These are phyloP conservation scores for Dendrocincla tyrannina DNA, from an alignment of 2,797 vertebrate genomes.

Conservation along the genomic window DNA sequence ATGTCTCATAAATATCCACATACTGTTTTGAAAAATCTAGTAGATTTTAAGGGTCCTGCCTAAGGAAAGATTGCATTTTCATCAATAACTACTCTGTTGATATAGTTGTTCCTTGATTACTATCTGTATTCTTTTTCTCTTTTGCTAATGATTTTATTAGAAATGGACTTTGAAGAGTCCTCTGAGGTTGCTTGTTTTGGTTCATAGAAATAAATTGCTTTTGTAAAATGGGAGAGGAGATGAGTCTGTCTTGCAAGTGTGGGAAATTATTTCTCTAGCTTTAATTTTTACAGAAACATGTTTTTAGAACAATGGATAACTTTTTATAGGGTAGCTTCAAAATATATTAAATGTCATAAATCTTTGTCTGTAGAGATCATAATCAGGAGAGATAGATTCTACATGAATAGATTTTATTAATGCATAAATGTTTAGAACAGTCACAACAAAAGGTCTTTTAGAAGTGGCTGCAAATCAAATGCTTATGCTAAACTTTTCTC, in stretches of 20 bases:
- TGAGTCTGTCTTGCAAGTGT: background rate
- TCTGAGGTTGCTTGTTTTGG: background rate
- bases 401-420: slow-evolving; percentile 33
- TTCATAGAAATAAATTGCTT: background rate
- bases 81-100: background rate
- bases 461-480: background rate
- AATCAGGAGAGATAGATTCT: background rate
- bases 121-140: background rate
- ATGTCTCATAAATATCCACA: background rate
- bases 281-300: slow-evolving; percentile 45
- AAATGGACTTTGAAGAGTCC: background rate
- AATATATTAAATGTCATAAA: slow-evolving; percentile 66
- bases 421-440: background rate
- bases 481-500: background rate
- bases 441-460: background rate
- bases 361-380: slow-evolving; percentile 38
- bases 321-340: slow-evolving; percentile 28
- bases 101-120: background rate
- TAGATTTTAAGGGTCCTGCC: background rate
- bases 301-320: slow-evolving; percentile 47
- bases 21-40: background rate
- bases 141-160: background rate
- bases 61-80: background rate
- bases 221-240: background rate
- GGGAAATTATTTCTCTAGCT: background rate